phyloP scores from a whole-genome alignment of 2,113 vertebrate species.

The Bettongia penicillata region DNA sequence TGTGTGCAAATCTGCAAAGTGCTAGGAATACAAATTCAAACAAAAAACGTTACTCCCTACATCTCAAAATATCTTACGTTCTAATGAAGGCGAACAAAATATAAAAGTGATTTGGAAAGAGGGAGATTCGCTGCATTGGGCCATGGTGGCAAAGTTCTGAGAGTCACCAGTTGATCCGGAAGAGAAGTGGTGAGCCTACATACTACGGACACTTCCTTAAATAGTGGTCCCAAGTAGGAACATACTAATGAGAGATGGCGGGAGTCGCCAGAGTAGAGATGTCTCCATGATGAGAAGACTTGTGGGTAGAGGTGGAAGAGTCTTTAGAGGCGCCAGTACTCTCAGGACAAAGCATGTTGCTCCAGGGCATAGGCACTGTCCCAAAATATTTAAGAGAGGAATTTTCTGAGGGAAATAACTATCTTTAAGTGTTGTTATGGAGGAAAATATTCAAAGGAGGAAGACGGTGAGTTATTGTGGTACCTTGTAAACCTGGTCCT shows the following conservation, averaged over 20 bases:
- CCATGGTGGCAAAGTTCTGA: background rate
- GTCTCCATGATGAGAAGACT: background rate
- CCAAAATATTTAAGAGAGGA: background rate
- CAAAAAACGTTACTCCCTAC: background rate
- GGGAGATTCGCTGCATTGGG: background rate
- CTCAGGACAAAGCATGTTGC: background rate
- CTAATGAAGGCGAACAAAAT: background rate
- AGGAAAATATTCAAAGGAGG: background rate
- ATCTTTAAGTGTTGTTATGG: background rate
- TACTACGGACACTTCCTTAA: background rate
- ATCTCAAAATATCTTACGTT: background rate
- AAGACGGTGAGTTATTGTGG: background rate
- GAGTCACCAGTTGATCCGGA: background rate
- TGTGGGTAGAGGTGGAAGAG: background rate
- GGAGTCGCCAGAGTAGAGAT: background rate
- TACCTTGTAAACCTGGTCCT: background rate
- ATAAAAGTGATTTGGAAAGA: background rate
- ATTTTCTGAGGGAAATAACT: background rate
- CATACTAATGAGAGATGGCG: background rate
- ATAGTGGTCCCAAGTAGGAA: background rate
- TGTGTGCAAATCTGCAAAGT: background rate
- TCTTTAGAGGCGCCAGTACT: background rate
- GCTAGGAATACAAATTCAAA: background rate
- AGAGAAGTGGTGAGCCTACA: background rate
- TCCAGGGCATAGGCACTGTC: background rate